These are phyloP conservation scores for Pangasianodon hypophthalmus DNA, from an alignment of 2,113 vertebrate species.

Conservation along the genomic window DNA sequence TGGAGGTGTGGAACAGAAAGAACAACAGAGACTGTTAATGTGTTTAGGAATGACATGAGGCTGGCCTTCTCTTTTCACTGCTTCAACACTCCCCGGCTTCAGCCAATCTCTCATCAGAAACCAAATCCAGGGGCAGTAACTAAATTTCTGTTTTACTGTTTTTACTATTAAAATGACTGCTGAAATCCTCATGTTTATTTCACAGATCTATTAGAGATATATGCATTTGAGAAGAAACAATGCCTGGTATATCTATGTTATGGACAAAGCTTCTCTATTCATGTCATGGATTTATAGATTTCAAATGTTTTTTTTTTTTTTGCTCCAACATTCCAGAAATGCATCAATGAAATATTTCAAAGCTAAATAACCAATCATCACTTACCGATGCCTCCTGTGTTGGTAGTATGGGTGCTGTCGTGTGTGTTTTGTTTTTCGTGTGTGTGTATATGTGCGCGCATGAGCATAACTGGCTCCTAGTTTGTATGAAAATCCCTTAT, in stretches of 20 bases:
- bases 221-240: neutral
- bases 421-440: neutral
- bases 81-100: slow-evolving; percentile 31
- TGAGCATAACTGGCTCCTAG: neutral
- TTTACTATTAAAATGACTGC: neutral
- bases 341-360: neutral
- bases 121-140: neutral
- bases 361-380: neutral
- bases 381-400: neutral
- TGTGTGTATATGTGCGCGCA: neutral
- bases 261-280: neutral
- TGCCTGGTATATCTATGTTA: neutral
- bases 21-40: slow-evolving; percentile 42
- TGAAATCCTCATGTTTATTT: neutral
- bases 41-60: slow-evolving; percentile 21
- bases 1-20: slow-evolving; percentile 41
- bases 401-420: neutral
- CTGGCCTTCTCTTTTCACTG: slow-evolving; percentile 35
- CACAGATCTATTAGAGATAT: neutral
- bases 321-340: neutral
- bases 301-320: no score
- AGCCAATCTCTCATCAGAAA: slow-evolving; percentile 20
- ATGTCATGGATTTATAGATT: neutral
- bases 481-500: slow-evolving; percentile 52
- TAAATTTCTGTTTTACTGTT: neutral